Evolutionary conservation across 2,888 invertebrate genomes (phyloP).

Genomic region (Linhomoeus sp.): DNA sequence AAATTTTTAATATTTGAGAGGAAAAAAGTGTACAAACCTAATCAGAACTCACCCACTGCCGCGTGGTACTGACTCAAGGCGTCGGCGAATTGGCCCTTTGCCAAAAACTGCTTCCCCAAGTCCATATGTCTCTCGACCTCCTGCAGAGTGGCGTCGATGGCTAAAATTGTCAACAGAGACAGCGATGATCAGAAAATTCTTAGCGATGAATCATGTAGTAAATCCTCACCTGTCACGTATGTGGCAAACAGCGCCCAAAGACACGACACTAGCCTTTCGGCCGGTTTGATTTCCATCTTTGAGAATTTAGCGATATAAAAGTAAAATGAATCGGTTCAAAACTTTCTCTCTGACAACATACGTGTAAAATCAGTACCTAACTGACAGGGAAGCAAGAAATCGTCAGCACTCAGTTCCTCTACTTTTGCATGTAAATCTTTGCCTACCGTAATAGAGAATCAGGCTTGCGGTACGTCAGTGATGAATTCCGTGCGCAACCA

Average conservation of each 20-base stretch:
- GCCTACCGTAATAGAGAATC: too few relatives aligned
- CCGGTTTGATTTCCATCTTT: not conserved
- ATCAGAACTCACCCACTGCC: constrained; percentile 47
- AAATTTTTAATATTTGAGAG: constrained; percentile 4
- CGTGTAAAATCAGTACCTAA: too few relatives aligned
- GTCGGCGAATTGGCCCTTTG: constrained; percentile 77
- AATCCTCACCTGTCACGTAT: not conserved
- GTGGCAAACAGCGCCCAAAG: constrained; percentile 1
- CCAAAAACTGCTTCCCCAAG: constrained; percentile 70
- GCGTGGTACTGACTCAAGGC: constrained; percentile 92
- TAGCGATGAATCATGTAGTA: not conserved
- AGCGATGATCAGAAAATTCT: not conserved
- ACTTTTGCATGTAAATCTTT: too few relatives aligned
- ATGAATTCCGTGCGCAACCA: too few relatives aligned
- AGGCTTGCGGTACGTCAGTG: too few relatives aligned
- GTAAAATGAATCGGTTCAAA: too few relatives aligned
- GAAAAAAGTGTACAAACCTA: not conserved
- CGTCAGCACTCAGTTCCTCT: too few relatives aligned
- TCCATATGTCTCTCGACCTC: constrained; percentile 84
- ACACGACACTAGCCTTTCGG: not conserved
- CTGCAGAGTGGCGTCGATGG: constrained; percentile 7
- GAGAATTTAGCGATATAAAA: too few relatives aligned
- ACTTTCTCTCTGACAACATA: too few relatives aligned
- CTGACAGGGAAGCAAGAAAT: too few relatives aligned
- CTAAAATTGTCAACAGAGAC: constrained; percentile 2